Percentiles rank a stretch among this genome's conserved stretches.
These are phyloP conservation scores for Anagyrus pseudococci DNA, from an alignment of 2,888 invertebrate genomes.

Conservation along the genomic window DNA sequence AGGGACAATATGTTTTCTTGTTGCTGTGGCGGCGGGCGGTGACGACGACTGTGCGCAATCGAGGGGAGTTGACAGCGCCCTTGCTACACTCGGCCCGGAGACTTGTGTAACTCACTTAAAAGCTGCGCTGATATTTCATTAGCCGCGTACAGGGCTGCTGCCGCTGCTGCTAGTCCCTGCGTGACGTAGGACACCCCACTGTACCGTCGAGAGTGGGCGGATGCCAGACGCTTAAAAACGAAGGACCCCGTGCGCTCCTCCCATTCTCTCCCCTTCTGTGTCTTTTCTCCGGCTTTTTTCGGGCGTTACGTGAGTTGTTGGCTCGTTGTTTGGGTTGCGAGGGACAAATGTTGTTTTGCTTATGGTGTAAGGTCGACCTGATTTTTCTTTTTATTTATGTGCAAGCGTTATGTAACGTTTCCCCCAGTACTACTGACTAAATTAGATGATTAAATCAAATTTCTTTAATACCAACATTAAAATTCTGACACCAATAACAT, in stretches of 20 bases:
- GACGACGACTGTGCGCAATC: background rate
- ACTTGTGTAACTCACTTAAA: slow-evolving; percentile 58
- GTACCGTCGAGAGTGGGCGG: slow-evolving; percentile 34
- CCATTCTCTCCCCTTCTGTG: slow-evolving; percentile 1
- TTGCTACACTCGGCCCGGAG: slow-evolving; percentile 30
- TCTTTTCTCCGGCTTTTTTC: slow-evolving; percentile 2
- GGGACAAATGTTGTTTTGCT: too few species aligned
- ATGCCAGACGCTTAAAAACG: slow-evolving; percentile 46
- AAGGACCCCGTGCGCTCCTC: slow-evolving; percentile 33
- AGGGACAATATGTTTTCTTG: slow-evolving; percentile 59
- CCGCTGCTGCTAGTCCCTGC: slow-evolving; percentile 5
- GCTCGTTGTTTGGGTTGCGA: too few species aligned
- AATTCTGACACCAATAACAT: too few species aligned
- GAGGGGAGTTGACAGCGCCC: background rate
- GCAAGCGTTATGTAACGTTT: too few species aligned
- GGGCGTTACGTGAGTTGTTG: too few species aligned
- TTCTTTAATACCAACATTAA: too few species aligned
- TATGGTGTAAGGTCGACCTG: too few species aligned
- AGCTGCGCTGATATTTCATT: slow-evolving; percentile 62
- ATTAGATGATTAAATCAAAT: too few species aligned
- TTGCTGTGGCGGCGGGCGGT: slow-evolving; percentile 27
- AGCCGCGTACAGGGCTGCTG: slow-evolving; percentile 50
- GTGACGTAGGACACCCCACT: background rate
- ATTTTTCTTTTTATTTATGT: too few species aligned
- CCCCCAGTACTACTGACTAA: too few species aligned